phyloP scores from a whole-genome alignment of 2,797 vertebrate genomes.

The Coranthus polyacanthus region DNA sequence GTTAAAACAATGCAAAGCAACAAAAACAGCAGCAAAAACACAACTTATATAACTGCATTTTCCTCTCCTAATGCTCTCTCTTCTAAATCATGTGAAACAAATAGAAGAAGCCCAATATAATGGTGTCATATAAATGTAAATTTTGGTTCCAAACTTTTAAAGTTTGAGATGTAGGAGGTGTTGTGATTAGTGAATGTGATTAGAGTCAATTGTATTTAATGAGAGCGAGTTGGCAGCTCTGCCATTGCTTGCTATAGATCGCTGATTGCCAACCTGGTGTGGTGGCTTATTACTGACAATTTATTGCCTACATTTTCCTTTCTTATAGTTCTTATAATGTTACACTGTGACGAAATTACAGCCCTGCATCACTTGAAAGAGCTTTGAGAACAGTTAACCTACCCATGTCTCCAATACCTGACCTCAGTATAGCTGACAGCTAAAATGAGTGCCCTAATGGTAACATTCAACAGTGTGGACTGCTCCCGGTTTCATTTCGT shows the following conservation, averaged over 20 bases:
- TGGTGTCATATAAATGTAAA: constrained; percentile 17
- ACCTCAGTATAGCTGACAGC: constrained; percentile 45
- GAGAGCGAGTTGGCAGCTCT: constrained; percentile 44
- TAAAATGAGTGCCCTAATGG: constrained; percentile 31
- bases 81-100: not conserved
- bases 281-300: constrained; percentile 55
- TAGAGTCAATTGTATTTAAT: constrained; percentile 23
- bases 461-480: constrained; percentile 29
- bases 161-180: constrained; percentile 4
- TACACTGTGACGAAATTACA: constrained; percentile 58
- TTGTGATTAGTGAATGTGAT: constrained; percentile 27
- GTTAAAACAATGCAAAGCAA: not conserved
- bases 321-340: constrained; percentile 55
- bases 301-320: constrained; percentile 54
- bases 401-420: constrained; percentile 39
- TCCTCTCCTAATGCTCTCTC: not conserved
- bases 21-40: not conserved
- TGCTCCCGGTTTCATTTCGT: constrained; percentile 38
- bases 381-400: constrained; percentile 45
- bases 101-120: not conserved
- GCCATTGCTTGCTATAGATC: constrained; percentile 28
- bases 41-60: not conserved
- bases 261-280: constrained; percentile 51
- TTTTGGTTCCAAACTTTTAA: not conserved
- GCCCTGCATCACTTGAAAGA: constrained; percentile 42